Conservation (phyloP, 1,140 invertebrate genomes). For the Grapholita molesta region DNA sequence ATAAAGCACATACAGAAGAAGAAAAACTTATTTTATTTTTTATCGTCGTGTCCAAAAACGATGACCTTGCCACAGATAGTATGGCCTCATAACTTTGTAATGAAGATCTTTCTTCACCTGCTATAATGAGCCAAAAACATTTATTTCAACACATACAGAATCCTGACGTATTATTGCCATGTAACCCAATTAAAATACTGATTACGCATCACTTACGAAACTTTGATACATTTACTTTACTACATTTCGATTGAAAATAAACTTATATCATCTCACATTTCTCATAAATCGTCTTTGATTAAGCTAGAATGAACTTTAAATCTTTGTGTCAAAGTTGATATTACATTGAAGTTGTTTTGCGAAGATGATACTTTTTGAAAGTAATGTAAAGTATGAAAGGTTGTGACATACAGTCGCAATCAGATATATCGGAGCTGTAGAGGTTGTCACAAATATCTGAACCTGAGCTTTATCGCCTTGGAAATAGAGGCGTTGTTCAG, state of each 20-base stretch:
- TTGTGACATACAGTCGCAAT: no score
- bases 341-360: not conserved
- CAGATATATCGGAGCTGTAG: no score
- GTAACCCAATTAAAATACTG: not conserved
- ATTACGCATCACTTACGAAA: not conserved
- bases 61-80: not conserved
- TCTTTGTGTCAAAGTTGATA: not conserved
- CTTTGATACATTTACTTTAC: not conserved
- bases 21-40: no score
- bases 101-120: not conserved
- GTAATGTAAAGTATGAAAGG: not conserved
- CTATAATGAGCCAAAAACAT: not conserved
- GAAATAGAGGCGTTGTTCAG: no score
- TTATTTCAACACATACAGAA: not conserved
- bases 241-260: not conserved
- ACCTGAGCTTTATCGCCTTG: no score
- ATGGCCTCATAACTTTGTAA: not conserved
- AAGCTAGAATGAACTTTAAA: not conserved
- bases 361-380: not conserved
- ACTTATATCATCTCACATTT: not conserved
- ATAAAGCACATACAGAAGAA: no score
- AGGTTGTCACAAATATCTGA: no score
- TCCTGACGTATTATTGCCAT: not conserved
- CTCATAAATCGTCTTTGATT: not conserved
- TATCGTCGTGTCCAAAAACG: not conserved